These are phyloP conservation scores for Metaphire vulgaris DNA, from an alignment of 1,140 invertebrate genomes.

Conservation along the genomic window DNA sequence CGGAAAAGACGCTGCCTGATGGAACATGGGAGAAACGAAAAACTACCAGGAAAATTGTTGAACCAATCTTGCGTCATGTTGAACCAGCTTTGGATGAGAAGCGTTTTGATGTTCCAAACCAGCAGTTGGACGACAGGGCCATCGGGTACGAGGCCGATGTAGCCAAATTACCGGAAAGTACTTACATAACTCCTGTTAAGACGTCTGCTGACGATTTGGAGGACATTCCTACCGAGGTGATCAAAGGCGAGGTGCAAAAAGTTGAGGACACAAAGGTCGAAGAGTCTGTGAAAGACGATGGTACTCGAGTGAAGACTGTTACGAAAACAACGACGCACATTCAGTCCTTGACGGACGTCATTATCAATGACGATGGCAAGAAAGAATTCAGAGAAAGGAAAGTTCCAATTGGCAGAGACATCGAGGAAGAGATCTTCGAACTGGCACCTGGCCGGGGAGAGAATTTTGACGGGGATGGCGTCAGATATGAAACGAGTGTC, in stretches of 20 bases:
- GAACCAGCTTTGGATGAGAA: background rate
- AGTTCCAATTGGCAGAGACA: background rate
- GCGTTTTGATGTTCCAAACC: too few species aligned
- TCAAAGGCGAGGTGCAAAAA: background rate
- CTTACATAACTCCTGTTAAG: too few species aligned
- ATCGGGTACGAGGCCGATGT: too few species aligned
- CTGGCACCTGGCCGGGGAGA: background rate
- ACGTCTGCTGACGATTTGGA: too few species aligned
- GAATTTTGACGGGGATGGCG: background rate
- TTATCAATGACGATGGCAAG: background rate
- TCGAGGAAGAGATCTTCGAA: background rate
- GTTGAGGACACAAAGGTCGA: background rate
- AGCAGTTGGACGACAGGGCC: too few species aligned
- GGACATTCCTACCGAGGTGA: too few species aligned
- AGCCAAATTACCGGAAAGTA: too few species aligned
- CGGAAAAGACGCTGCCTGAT: background rate
- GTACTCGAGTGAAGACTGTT: background rate
- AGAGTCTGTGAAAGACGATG: background rate
- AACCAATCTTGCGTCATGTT: background rate
- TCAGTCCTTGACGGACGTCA: background rate
- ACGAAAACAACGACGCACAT: background rate
- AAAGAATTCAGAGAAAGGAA: background rate
- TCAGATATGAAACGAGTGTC: background rate
- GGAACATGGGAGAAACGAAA: slow-evolving; percentile 2
- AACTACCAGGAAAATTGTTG: background rate